Base-by-base conservation (phyloP, 2,113 vertebrate genomes). In the Marcusenius ussheri region DNA sequence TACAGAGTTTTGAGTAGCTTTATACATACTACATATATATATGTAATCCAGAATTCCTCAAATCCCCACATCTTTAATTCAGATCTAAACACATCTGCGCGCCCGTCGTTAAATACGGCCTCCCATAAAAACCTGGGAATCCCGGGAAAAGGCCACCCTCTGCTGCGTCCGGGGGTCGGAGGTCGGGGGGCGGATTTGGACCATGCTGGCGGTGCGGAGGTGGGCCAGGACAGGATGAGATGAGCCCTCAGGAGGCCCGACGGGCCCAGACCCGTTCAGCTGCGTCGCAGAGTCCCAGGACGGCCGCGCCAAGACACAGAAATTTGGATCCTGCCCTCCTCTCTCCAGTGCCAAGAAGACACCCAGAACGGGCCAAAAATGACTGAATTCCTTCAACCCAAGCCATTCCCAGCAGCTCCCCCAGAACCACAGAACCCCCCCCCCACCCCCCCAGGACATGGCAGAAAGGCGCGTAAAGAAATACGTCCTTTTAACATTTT, bases 401-500 rank as follows among this genome's bases (percentile, higher is more conserved):
- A 45, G 53, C 87, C 53, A 15, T 88, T 62, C 87, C 49, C 56
- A 46, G 31, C 87, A 66, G 51, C 53, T 2, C 87, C 35, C 31
- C 35, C 19, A 24, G 35, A 88, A 88, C 53, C 87, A 66, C 56
- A 51, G 3, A 27, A 42, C 35, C 87, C 87, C 15, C 87, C 87
- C 15, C 50, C 5, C 35, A 1, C 17, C 21, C 35, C 31, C 92
- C 93, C 91, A 93, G 93, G 92, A 93, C 94, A 94, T 88, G 92
- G 92, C 90, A 93, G 92, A 92, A 91, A 90, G 93, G 90, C 91
- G 91, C 91, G 90, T 91, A 95, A 94, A 94, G 94, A 95, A 95
- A 95, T 94, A 94, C 92, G 62, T 94, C 90, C 90, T 93, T 90
- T 90, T 91, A 90, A 89, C 91, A 91, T 83, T 87, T 35, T 53